Percentiles rank a stretch among this genome's conserved stretches.
Evolutionary conservation across 1,140 invertebrate genomes (phyloP).

Genomic region (Amphibalanus amphitrite): DNA sequence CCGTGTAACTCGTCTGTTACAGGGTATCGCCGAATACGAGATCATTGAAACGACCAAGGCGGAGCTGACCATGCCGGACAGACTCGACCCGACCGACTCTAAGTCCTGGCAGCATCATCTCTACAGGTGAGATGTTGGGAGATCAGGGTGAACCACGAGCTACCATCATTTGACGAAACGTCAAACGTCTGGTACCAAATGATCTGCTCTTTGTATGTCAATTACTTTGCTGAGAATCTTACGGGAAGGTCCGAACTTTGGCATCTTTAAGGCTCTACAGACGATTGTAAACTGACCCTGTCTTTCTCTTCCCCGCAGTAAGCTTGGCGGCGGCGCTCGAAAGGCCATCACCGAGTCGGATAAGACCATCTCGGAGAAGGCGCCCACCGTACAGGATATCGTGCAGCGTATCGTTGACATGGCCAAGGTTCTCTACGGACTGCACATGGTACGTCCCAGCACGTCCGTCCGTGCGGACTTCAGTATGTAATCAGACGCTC

Average conservation of each 20-base stretch:
- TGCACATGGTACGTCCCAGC: slow-evolving; percentile 93
- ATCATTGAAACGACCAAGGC: slow-evolving; percentile 88
- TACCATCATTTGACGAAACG: too few relatives aligned
- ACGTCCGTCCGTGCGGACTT: too few relatives aligned
- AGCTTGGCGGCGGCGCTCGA: slow-evolving; percentile 21
- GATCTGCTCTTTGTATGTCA: too few relatives aligned
- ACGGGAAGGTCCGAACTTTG: too few relatives aligned
- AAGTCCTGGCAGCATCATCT: slow-evolving; percentile 99
- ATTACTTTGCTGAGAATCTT: too few relatives aligned
- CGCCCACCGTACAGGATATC: slow-evolving; percentile 43
- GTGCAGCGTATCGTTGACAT: slow-evolving; percentile 94
- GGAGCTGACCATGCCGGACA: slow-evolving; percentile 84
- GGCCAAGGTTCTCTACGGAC: slow-evolving; percentile 95
- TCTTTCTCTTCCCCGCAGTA: slow-evolving; percentile 34
- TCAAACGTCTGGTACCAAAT: too few relatives aligned
- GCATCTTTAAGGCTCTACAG: too few relatives aligned
- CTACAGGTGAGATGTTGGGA: too few relatives aligned
- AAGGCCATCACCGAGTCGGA: slow-evolving; percentile 30
- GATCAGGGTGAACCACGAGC: too few relatives aligned
- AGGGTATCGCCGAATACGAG: slow-evolving; percentile 85
- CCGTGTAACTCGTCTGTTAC: too few relatives aligned
- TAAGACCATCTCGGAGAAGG: slow-evolving; percentile 34
- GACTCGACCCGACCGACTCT: slow-evolving; percentile 86
- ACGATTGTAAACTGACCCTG: too few relatives aligned
- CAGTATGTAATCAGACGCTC: too few relatives aligned